Evolutionary conservation across 1,140 invertebrate species (phyloP).

Genomic region (Lepidostoma basale): DNA sequence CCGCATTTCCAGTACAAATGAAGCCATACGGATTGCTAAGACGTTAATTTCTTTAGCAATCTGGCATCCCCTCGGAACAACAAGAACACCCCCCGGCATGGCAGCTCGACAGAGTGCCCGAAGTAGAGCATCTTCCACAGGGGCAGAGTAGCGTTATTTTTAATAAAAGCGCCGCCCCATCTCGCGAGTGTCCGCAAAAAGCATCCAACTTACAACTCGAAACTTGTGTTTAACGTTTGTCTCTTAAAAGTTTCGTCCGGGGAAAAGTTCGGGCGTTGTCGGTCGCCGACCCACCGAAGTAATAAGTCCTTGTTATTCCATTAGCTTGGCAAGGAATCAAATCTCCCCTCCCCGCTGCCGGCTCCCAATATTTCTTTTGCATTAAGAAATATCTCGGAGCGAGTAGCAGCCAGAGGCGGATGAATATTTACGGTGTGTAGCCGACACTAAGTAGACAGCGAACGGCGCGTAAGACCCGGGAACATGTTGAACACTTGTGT

Average conservation of each 20-base stretch:
- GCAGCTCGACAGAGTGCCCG: background rate
- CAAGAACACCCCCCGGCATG: background rate
- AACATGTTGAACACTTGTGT: background rate
- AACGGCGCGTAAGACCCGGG: slow-evolving; percentile 19
- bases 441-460: slow-evolving; percentile 45
- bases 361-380: slow-evolving; percentile 45
- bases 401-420: slow-evolving; percentile 24
- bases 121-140: background rate
- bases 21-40: background rate
- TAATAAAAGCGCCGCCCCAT: slow-evolving; percentile 29
- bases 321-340: slow-evolving; percentile 44
- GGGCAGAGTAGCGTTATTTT: slow-evolving; percentile 24
- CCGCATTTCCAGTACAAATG: too few species aligned
- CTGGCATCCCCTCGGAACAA: too few species aligned
- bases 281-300: slow-evolving; percentile 29
- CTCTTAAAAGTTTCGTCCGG: slow-evolving; percentile 25
- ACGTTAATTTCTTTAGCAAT: background rate
- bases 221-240: slow-evolving; percentile 35
- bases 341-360: slow-evolving; percentile 12
- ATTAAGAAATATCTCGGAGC: slow-evolving; percentile 38
- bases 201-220: slow-evolving; percentile 26
- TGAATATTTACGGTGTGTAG: slow-evolving; percentile 45
- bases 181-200: slow-evolving; percentile 32
- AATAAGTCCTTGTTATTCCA: slow-evolving; percentile 46
- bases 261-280: slow-evolving; percentile 20